phyloP scores from a whole-genome alignment of 2,113 vertebrate genomes.

The Oncorhynchus nerka region DNA sequence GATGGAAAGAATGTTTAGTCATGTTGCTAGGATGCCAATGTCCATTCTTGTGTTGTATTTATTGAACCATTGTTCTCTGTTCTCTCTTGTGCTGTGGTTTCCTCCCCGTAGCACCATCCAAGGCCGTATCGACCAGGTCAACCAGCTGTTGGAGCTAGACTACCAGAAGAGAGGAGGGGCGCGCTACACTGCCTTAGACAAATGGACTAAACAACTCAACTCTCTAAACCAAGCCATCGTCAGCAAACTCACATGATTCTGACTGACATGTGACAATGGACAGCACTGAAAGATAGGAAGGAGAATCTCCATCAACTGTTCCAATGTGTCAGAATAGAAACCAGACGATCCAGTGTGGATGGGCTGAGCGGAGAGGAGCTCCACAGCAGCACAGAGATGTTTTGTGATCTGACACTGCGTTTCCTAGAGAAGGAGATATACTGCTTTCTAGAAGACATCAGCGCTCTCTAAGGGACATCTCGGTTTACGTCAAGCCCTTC shows the following conservation, averaged over 20 bases:
- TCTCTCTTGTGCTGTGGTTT: not conserved
- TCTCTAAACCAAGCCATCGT: conserved; percentile 99
- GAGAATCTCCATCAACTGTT: conserved; percentile 57
- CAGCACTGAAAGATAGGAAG: conserved; percentile 4
- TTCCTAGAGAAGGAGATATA: conserved; percentile 36
- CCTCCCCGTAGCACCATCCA: conserved; percentile 87
- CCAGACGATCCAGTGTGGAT: conserved; percentile 44
- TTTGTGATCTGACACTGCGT: conserved; percentile 47
- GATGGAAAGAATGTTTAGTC: too few species aligned
- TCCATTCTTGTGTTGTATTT: too few species aligned
- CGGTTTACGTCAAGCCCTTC: not conserved
- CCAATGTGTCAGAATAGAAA: conserved; percentile 55
- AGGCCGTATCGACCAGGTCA: conserved; percentile 89
- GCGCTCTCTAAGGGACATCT: not conserved
- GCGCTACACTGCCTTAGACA: conserved; percentile 97
- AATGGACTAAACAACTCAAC: conserved; percentile 99
- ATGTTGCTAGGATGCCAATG: too few species aligned
- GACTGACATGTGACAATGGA: conserved; percentile 45
- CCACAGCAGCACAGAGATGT: conserved; percentile 43
- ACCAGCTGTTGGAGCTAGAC: conserved; percentile 97
- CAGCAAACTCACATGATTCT: conserved; percentile 94
- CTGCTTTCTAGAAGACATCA: not conserved
- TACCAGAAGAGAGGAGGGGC: conserved; percentile 98
- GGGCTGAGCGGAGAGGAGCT: conserved; percentile 47
- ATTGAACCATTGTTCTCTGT: not conserved